Evolutionary conservation across 2,797 vertebrate genomes (phyloP), one percentile per base, ranked within the genome.

Genomic region (Emydoidea blandingii): DNA sequence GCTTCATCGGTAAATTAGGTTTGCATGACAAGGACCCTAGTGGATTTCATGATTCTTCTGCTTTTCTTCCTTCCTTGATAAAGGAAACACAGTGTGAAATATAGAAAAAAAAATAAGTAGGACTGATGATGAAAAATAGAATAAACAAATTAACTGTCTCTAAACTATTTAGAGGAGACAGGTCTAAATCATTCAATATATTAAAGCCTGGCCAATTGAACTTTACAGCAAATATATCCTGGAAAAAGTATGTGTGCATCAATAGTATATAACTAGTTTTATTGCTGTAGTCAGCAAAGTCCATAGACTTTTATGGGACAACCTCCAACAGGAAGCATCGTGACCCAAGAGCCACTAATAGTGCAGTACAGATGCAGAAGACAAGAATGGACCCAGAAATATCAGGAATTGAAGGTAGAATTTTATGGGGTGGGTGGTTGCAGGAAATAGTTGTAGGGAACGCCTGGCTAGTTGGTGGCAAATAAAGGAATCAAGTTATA

Each of bases 241-340:
- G 29, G 2, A 1, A 11, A 57, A 52, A 23, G 29, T 34, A 50
- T 23, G 44, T 21, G 9, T 7, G 27, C 3, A 21, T 56, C 34
- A 87, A 56, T 57, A 72, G 83, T 29, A 83, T 29, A 74, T n/a
- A 72, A 34, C 7, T n/a, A 37, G n/a, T 47, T 86, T 91, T 37
- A 92, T 54, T 85, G 8, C 80, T 34, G 7, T 65, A 88, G 52
- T 52, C 81, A 91, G 41, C 19, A 59, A 81, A 2, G 29, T 9
- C 44, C 34, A 72, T 16, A 68, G 59, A 50, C 5, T 37, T 19
- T 53, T 25, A 81, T 25, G 14, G 44, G 44, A 49, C 8, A 34
- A 79, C 34, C 53, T 81, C 79, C 57, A 85, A 15, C 62, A 72
- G 12, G 18, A 88, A 72, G 18, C 14, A 18, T 14, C 12, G 12